Base-by-base conservation (phyloP, 2,797 vertebrate genomes). In the Pipistrellus kuhlii region DNA sequence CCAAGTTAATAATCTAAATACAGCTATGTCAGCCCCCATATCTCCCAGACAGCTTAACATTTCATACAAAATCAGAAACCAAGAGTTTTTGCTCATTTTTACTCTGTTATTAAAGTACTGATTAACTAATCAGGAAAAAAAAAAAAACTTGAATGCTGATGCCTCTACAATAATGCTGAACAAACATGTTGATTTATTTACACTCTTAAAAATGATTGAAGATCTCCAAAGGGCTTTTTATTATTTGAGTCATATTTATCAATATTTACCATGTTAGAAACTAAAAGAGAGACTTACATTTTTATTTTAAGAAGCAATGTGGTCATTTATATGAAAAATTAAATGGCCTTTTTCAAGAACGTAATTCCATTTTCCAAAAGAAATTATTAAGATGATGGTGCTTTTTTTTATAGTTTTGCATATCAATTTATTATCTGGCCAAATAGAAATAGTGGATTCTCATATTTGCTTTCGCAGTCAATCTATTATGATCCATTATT, bases 221-320 rank as follows among this genome's bases (percentile, higher is more conserved):
- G 80, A 20, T 13, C 8, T 12, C 20, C 48, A 77, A n/a, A 71
- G 23, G 68, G 0, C 12, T 81, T 57, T 91, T 76, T 80, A 78
- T 35, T 62, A 35, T 57, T 8, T 55, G 23, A 5, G 2, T 87
- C 82, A 59, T 69, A 72, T 81, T 93, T 57, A 76, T 77, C 12
- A 76, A 27, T 89, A 66, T 66, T 85, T 76, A 32, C 2, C 11
- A 84, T 21, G 25, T 94, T 78, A 44, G 15, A 89, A 77, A 93
- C 66, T 57, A 85, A 92, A 96, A 66, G n/a, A 68, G 6, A 88
- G 20, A 25, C 27, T 53, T 76, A 44, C 0, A 32, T 7, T 85
- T 93, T 88, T 64, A 46, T 64, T 91, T 93, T 89, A 55, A 90
- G 46, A 73, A 59, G 2, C 20, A 73, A 46, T 82, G 46, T 71